phyloP scores from a whole-genome alignment of 2,888 invertebrate species.

The Pecten maximus region DNA sequence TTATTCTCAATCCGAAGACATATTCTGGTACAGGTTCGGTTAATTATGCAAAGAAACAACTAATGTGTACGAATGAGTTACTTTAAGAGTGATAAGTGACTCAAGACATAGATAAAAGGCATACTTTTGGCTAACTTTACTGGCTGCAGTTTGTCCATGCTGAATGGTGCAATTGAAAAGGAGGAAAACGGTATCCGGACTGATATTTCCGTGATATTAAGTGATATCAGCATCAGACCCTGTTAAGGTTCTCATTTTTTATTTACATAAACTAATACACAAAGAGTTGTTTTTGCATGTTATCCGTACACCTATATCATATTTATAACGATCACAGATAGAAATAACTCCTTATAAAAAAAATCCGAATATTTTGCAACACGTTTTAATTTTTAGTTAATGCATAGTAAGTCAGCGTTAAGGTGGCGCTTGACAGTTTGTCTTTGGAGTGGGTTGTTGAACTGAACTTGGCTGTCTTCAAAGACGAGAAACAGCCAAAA shows the following conservation, averaged over 20 bases:
- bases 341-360: too few species aligned
- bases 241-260: neutral
- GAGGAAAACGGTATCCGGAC: neutral
- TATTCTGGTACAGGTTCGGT: neutral
- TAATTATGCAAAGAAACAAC: neutral
- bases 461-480: neutral
- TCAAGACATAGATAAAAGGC: conserved; percentile 7
- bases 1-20: neutral
- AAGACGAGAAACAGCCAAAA: neutral
- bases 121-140: conserved; percentile 74
- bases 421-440: conserved; percentile 2
- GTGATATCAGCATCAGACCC: neutral
- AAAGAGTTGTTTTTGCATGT: too few species aligned
- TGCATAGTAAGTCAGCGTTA: neutral
- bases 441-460: neutral
- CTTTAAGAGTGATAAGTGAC: neutral
- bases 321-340: too few species aligned
- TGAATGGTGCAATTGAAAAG: conserved; percentile 30
- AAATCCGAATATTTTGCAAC: neutral
- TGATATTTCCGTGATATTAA: neutral
- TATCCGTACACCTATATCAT: too few species aligned
- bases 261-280: too few species aligned
- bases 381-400: neutral
- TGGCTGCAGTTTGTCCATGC: conserved; percentile 68
- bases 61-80: neutral